Base-by-base conservation (phyloP, 2,888 invertebrate species). In the Hybos culiciformis region DNA sequence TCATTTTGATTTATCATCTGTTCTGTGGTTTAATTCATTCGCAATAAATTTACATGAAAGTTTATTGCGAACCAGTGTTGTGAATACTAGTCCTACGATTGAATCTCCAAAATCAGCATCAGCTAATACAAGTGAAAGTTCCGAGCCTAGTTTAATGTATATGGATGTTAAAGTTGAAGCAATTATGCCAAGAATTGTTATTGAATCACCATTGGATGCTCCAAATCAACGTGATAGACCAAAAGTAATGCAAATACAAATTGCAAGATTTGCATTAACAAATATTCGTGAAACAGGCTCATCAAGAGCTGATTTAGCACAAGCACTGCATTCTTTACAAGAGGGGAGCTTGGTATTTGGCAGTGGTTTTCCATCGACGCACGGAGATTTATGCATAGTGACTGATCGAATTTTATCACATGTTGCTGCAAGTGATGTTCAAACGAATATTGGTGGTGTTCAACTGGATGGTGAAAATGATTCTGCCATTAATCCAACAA, bases 21-120 rank as follows among this genome's bases (percentile, higher is more conserved):
- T 90, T 48, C 70, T 96, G 45, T 98, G 97, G 97, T 74, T 92
- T 43, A 91, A 92, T 58, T 87, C 92, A 24, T 96, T 98, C 65
- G 75, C 82, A 24, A 75, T 94, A 42, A 92, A 90, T 70, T 74
- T 96, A 14, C 77, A 82, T 58, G 81, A 85, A 53, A 80, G 84
- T 24, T 70, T 86, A 39, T 61, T 75, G 47, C 68, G 69, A 39
- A 72, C 75, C 24, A 66, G 65, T 39, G 60, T 66, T 38, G 61
- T 66, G 44, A 50, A 57, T 18, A 52, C 21, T 17, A 17, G 15
- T 11, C 17, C 14, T 24, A 23, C 46, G 8, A 43, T 45, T n/a
- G 46, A 45, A 52, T 41, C 48, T 53, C 36, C 41, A 7, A 31
- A 41, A 38, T 42, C 49, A 5, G 45, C 53, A 33, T 49, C 52